Evolutionary conservation across 2,113 vertebrate species (phyloP).

Genomic region (Taurulus bubalis): DNA sequence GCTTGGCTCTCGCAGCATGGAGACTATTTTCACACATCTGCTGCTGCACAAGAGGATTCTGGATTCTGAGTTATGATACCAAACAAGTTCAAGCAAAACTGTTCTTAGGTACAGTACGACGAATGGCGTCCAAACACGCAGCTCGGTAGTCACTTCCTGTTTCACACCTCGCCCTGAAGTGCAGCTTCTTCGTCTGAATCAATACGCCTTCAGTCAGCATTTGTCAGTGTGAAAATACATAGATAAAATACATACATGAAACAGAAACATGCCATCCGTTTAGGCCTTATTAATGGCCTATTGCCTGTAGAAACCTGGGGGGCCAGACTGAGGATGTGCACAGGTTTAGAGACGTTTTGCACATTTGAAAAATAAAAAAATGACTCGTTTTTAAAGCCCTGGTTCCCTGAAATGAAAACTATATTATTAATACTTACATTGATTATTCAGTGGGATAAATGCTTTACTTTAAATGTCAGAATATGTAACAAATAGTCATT

Average conservation of each 20-base stretch:
- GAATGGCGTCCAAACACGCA: conserved; percentile 41
- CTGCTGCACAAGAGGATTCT: conserved; percentile 50
- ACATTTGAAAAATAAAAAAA: background rate
- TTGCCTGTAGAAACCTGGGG: background rate
- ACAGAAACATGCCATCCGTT: conserved; percentile 17
- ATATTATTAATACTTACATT: background rate
- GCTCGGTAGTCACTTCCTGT: conserved; percentile 23
- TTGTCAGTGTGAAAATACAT: conserved; percentile 17
- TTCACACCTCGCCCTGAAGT: conserved; percentile 11
- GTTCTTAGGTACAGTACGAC: conserved; percentile 27
- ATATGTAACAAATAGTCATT: background rate
- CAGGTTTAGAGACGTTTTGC: too few species aligned
- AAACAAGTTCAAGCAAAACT: conserved; percentile 41
- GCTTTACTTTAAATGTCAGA: background rate
- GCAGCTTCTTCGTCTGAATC: conserved; percentile 16
- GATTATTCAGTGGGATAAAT: background rate
- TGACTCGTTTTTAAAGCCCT: background rate
- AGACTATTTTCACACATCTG: conserved; percentile 68
- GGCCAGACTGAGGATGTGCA: background rate
- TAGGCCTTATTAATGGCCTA: background rate
- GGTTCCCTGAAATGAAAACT: background rate
- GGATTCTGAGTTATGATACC: conserved; percentile 53
- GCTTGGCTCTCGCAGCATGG: conserved; percentile 45
- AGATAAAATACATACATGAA: background rate
- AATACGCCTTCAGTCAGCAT: conserved; percentile 13